Percentiles rank a stretch among this genome's conserved stretches.
Evolutionary conservation across 1,140 invertebrate species (phyloP).

Genomic region (Homarus americanus): DNA sequence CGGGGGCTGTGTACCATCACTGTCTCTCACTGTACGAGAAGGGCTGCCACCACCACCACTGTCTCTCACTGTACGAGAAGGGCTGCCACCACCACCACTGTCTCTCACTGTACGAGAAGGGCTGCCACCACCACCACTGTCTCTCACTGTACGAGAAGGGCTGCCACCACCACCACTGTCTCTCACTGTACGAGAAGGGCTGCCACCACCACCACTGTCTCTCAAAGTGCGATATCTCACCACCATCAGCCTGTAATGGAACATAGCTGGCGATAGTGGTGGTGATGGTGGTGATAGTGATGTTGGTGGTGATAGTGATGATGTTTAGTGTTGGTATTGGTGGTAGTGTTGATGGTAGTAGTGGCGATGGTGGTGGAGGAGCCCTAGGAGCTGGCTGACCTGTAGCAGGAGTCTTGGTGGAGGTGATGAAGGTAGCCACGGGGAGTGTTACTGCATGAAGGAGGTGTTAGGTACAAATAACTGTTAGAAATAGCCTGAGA

Average conservation of each 20-base stretch:
- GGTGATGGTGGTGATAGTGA: neutral
- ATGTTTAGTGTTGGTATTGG: too few species aligned
- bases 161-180: neutral
- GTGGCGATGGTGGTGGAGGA: too few species aligned
- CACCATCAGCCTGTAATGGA: too few species aligned
- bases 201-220: neutral
- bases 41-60: neutral
- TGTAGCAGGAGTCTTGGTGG: neutral
- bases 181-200: neutral
- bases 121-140: neutral
- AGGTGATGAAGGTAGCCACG: neutral
- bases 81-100: neutral
- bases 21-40: neutral
- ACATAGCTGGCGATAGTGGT: too few species aligned
- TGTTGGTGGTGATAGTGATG: too few species aligned
- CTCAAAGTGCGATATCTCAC: neutral
- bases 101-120: neutral
- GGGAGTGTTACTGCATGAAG: neutral
- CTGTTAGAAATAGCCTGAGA: neutral
- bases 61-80: neutral
- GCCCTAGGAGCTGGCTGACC: neutral
- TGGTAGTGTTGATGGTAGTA: too few species aligned
- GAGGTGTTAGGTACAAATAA: neutral
- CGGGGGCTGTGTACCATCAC: neutral
- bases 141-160: neutral